phyloP scores from a whole-genome alignment of 2,113 vertebrate species.

The Todiramphus chloris region DNA sequence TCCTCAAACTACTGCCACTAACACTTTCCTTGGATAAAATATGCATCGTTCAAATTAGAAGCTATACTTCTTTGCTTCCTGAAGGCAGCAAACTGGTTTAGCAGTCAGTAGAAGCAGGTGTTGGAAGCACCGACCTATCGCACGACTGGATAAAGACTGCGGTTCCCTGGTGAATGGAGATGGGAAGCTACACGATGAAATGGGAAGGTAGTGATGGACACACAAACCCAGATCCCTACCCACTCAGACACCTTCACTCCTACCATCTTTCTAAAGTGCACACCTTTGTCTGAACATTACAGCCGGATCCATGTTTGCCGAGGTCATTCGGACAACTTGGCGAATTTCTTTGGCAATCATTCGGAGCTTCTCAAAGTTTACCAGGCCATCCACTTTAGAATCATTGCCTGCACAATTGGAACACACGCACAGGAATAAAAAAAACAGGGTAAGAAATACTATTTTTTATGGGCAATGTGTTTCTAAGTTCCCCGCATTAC shows the following conservation, averaged over 20 bases:
- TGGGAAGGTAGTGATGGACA: neutral
- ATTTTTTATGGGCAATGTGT: neutral
- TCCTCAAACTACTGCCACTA: neutral
- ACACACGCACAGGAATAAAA: neutral
- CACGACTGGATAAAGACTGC: neutral
- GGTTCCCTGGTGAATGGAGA: neutral
- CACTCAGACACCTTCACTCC: neutral
- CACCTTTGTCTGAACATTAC: slow-evolving; percentile 98
- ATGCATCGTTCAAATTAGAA: neutral
- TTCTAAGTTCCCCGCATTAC: neutral
- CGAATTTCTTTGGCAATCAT: slow-evolving; percentile 98
- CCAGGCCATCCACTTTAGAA: slow-evolving; percentile 92
- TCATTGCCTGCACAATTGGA: slow-evolving; percentile 85
- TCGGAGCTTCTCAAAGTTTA: slow-evolving; percentile 96
- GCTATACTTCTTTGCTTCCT: neutral
- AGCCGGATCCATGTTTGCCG: slow-evolving; percentile 96
- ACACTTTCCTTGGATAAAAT: neutral
- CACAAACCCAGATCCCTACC: neutral
- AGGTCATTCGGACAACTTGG: slow-evolving; percentile 92
- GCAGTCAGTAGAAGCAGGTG: neutral
- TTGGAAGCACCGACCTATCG: neutral
- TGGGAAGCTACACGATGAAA: neutral
- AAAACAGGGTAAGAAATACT: neutral
- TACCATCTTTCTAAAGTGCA: slow-evolving; percentile 15
- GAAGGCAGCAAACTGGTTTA: neutral